Evolutionary conservation across 2,113 vertebrate genomes (phyloP), one percentile per base, ranked within the genome.

Genomic region (Tichodroma muraria): DNA sequence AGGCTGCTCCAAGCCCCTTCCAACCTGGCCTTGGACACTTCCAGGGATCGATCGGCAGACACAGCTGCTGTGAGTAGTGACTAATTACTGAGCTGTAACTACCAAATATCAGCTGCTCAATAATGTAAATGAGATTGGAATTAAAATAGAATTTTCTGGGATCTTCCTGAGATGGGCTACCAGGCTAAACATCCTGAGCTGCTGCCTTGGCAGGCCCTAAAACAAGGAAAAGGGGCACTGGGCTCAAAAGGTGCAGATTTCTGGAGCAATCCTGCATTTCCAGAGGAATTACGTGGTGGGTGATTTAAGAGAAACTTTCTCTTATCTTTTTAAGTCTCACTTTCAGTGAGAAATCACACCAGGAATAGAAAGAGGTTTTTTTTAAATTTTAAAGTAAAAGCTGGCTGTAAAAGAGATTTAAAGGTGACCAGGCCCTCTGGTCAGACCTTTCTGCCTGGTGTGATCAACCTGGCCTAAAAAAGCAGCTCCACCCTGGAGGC

Each of bases 11-110:
- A 42, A 80, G 11, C 8, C 50, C 59, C 1, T 1, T 56, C 66
- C 59, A 65, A 0, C 37, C 52, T 52, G 44, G 27, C 27, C 44
- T 33, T 22, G 77, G 42, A 0, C 60, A 52, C 37, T 52, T 0
- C 33, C 68, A 80, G 33, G 52, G 31, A 37, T 80, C 28, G 69
- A 72, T 42, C 20, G 42, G 15, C 59, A 71, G 44, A 57, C 50
- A 2, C 25, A 71, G 35, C 21, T 21, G 1, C 75, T 56, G 42
- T 64, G 57, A 31, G 25, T 25, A 35, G 30, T 49, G 14, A 47
- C 4, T 21, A 21, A 45, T 28, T 17, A 17, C 23, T 70, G 56
- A n/a, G 19, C 40, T 40, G 33, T 47, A 40, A 25, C 20, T 21
- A 20, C 24, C 49, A 31, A 79, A 11, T 71, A 30, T 2, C 50